Conservation (phyloP, 2,797 vertebrate species). For the Dicrostonyx torquatus region DNA sequence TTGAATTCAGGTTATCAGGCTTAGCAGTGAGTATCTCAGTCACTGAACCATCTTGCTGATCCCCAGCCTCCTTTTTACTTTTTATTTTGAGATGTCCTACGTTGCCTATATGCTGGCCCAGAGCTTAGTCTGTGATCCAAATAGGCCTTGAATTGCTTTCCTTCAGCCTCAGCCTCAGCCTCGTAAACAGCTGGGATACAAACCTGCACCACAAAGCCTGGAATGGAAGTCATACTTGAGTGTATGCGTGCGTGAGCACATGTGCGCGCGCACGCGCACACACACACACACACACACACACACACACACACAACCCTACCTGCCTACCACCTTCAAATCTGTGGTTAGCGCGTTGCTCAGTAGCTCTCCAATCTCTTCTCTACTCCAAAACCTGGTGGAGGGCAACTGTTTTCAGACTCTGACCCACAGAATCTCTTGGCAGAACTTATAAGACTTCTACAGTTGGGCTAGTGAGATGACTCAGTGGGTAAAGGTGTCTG, state of each 20-base stretch:
- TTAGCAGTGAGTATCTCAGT: neutral
- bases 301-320: neutral
- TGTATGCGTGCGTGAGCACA: rapidly evolving
- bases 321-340: too few relatives aligned
- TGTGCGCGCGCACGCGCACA: rapidly evolving
- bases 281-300: neutral
- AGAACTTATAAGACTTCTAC: neutral
- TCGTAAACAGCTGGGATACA: neutral
- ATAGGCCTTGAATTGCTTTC: neutral
- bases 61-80: neutral
- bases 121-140: neutral
- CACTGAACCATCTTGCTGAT: neutral
- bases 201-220: neutral
- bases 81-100: neutral
- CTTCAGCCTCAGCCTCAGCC: neutral
- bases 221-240: neutral
- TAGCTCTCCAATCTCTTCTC: neutral
- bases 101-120: too few relatives aligned
- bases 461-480: neutral
- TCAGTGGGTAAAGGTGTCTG: neutral
- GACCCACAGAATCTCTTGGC: neutral
- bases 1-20: neutral
- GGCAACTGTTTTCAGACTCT: neutral
- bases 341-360: rapidly evolving
- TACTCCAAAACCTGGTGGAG: rapidly evolving